phyloP scores from a whole-genome alignment of 2,888 invertebrate species.

The Microplitis deprimator region DNA sequence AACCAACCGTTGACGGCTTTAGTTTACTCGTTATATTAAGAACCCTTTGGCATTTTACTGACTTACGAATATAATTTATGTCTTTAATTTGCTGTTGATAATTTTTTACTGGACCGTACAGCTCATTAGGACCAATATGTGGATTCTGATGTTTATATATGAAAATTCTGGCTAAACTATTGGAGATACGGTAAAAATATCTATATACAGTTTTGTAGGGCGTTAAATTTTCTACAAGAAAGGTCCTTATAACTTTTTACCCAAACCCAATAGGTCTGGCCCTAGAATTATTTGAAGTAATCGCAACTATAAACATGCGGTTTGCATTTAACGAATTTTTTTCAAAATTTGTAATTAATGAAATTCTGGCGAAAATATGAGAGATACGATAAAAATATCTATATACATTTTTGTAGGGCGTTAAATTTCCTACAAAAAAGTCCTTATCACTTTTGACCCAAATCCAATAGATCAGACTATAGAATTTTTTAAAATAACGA shows the following conservation, averaged over 20 bases:
- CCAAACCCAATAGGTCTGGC: not conserved
- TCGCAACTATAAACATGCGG: no score
- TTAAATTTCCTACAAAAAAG: no score
- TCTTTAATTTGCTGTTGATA: not conserved
- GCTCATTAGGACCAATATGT: constrained; percentile 15
- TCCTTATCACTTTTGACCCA: no score
- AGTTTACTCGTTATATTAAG: constrained; percentile 63
- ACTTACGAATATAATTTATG: constrained; percentile 17
- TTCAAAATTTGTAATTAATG: no score
- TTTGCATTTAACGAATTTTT: no score
- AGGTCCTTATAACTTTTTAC: not conserved
- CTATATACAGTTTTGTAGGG: not conserved
- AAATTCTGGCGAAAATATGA: no score
- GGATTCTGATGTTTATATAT: no score
- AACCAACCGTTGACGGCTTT: constrained; percentile 59
- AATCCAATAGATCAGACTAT: no score
- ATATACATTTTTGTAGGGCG: no score
- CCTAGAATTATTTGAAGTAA: not conserved
- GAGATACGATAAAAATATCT: no score
- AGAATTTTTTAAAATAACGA: no score
- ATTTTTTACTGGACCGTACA: constrained; percentile 36
- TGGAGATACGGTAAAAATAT: not conserved
- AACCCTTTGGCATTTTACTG: constrained; percentile 49
- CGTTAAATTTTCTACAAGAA: not conserved
- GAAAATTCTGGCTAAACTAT: not conserved